A percentile compares a stretch with the other conserved stretches of the same genome.
phyloP scores from a whole-genome alignment of 1,140 invertebrate genomes.

The Drosophila tropicalis region DNA sequence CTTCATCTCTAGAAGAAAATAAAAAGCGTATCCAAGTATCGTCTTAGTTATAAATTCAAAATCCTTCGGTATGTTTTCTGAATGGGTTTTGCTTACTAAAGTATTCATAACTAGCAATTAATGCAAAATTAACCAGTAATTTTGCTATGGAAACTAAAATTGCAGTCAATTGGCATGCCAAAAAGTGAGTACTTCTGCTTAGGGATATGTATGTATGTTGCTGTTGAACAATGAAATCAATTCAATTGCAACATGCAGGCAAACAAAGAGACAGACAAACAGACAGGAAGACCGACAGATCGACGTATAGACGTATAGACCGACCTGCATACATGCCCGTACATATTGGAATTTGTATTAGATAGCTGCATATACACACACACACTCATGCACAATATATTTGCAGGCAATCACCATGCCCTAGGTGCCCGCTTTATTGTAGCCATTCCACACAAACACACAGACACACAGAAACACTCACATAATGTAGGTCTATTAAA shows the following conservation, averaged over 20 bases:
- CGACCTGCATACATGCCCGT: no score
- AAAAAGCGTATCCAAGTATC: no score
- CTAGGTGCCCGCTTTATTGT: neutral
- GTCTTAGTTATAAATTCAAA: no score
- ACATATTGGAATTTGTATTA: constrained; percentile 1
- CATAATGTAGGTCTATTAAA: constrained; percentile 72
- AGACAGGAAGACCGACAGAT: constrained; percentile 10
- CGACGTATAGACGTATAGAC: neutral
- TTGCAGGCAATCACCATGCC: constrained; percentile 11
- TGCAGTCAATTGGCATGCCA: constrained; percentile 18
- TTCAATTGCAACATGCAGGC: constrained; percentile 10
- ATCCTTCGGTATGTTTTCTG: neutral
- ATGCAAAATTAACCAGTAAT: constrained; percentile 19
- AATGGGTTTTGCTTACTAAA: neutral
- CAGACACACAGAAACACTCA: constrained; percentile 31
- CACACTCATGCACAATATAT: constrained; percentile 13
- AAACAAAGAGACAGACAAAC: constrained; percentile 17
- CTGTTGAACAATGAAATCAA: constrained; percentile 18
- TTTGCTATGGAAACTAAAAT: constrained; percentile 5
- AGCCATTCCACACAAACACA: constrained; percentile 5
- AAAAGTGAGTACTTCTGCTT: constrained; percentile 8
- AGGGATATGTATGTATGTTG: neutral
- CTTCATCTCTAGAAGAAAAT: no score
- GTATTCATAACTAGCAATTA: constrained; percentile 17
- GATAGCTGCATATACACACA: neutral